Evolutionary conservation across 2,888 invertebrate species (phyloP), one percentile per base, ranked within the genome.

Genomic region (Cantharis rustica): DNA sequence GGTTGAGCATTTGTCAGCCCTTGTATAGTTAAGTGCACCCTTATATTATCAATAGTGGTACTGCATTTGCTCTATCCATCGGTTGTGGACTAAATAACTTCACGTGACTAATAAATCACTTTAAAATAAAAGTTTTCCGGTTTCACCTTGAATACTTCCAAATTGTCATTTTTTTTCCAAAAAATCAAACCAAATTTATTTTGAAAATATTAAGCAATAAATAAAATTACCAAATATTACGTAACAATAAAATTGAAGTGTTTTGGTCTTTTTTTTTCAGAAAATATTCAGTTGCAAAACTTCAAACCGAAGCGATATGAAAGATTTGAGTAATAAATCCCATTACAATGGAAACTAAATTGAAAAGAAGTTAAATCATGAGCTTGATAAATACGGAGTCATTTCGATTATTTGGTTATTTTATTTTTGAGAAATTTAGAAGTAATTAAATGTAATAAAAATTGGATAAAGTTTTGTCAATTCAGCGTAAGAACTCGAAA

Each of bases 401-500:
- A 47, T n/a, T 47, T n/a, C 47, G 31, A 47, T 47, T 47, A 47
- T 27, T 27, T 27, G 27, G 27, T 23, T 69, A 16, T 69, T 47
- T 71, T 71, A 13, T 62, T 23, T 62, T 27, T 64, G 16, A 16
- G 15, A n/a, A 64, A 31, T 68, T 66, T 75, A 61, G 26, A 20
- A 23, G 64, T 69, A 76, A 79, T 78, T 78, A 76, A 78, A 75
- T 71, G 71, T 31, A 72, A 78, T 78, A 73, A 78, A 76, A 73
- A 71, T 73, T 73, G 73, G 68, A 69, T 62, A 78, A 81, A 82
- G 81, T 84, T 84, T 84, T 85, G 84, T 84, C 83, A 84, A 84
- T 84, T 82, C 82, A 79, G 81, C 79, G 79, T 78, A 83, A 82
- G 83, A 84, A 84, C 84, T 84, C 83, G 83, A 84, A 84, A 85